Conservation (phyloP, 1,140 invertebrate genomes). For the Helicoverpa armigera region DNA sequence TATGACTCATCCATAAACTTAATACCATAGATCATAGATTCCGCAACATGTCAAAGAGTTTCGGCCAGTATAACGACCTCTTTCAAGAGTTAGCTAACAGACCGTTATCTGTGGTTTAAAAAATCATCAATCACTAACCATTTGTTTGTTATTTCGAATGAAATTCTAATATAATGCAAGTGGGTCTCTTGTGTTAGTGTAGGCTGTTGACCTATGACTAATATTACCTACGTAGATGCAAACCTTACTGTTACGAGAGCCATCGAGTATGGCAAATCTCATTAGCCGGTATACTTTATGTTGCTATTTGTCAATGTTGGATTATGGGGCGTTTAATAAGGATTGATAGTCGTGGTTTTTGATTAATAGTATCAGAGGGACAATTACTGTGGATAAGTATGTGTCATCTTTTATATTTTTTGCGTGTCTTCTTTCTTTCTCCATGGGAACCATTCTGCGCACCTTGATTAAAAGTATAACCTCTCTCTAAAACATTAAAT, state of each 20-base stretch:
- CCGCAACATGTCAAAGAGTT: conserved; percentile 24
- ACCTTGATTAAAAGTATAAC: too few species aligned
- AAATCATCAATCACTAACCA: conserved; percentile 19
- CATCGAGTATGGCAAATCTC: background rate
- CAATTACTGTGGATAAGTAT: too few species aligned
- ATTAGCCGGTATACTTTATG: conserved; percentile 14
- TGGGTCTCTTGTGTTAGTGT: conserved; percentile 22
- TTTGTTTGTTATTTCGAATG: conserved; percentile 26
- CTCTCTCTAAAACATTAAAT: too few species aligned
- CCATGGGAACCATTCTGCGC: too few species aligned
- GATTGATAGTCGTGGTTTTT: background rate
- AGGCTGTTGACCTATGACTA: conserved; percentile 27
- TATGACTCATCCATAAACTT: background rate
- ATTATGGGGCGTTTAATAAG: background rate
- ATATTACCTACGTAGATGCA: conserved; percentile 22
- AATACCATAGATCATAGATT: background rate
- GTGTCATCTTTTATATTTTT: too few species aligned
- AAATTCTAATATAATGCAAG: conserved; percentile 36
- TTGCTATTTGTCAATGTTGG: conserved; percentile 20
- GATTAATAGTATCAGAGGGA: background rate
- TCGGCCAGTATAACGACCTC: conserved; percentile 8
- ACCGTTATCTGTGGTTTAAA: conserved; percentile 44
- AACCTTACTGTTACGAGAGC: background rate
- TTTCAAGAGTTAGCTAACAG: background rate
- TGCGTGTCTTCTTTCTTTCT: too few species aligned